A percentile compares a stretch with the other conserved stretches of the same genome.
These are phyloP conservation scores for Falco novaeseelandiae DNA, from an alignment of 2,797 vertebrate genomes.

Conservation along the genomic window DNA sequence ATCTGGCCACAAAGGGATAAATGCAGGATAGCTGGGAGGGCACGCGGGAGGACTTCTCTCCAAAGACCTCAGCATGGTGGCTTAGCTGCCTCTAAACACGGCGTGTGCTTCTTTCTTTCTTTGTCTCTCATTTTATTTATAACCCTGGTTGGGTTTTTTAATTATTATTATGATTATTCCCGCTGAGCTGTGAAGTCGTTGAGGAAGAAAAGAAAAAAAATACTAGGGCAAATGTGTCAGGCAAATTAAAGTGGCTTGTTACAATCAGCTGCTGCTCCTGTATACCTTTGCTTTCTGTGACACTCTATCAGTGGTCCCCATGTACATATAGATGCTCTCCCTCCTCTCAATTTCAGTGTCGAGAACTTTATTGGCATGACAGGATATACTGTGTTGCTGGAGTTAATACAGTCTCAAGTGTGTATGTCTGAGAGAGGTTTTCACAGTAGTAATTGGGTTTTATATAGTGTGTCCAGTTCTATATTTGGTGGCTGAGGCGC, in stretches of 20 bases:
- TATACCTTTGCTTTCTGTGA: background rate
- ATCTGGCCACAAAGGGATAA: background rate
- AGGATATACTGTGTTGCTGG: constrained; percentile 59
- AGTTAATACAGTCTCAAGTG: constrained; percentile 68
- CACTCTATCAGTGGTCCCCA: background rate
- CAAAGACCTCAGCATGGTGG: background rate
- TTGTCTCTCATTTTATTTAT: constrained; percentile 37
- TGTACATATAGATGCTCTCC: constrained; percentile 1
- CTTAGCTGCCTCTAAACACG: background rate
- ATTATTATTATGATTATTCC: constrained; percentile 44
- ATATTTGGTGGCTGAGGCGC: constrained; percentile 44
- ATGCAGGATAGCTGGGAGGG: background rate
- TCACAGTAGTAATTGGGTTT: constrained; percentile 68
- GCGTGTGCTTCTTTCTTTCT: background rate
- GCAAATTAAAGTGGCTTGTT: constrained; percentile 31
- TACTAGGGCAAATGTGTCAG: constrained; percentile 1
- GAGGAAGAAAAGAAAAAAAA: background rate
- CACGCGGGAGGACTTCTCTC: background rate
- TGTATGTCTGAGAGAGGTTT: constrained; percentile 63
- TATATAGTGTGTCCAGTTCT: constrained; percentile 67
- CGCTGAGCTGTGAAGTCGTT: background rate
- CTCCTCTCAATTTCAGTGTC: background rate
- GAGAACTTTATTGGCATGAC: constrained; percentile 63
- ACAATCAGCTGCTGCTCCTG: background rate
- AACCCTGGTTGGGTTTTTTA: constrained; percentile 12